Evolutionary conservation across 1,140 invertebrate genomes (phyloP).

Genomic region (Brachionus manjavacas): DNA sequence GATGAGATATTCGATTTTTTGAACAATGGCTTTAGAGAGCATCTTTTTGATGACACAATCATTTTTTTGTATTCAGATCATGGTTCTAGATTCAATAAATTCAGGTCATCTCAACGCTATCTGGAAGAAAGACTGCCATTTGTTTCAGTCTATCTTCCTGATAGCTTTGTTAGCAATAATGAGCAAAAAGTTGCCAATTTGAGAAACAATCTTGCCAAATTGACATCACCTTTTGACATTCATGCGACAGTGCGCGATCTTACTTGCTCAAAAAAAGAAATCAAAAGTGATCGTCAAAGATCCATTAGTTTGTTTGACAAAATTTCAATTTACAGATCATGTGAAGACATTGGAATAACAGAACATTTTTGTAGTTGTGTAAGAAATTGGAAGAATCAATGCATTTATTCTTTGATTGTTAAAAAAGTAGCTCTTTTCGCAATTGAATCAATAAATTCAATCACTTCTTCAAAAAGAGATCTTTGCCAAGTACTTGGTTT

Average conservation of each 20-base stretch:
- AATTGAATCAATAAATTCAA: constrained; percentile 65
- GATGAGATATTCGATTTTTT: background rate
- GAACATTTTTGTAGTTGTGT: constrained; percentile 91
- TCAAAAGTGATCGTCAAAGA: background rate
- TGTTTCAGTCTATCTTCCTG: constrained; percentile 10
- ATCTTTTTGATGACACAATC: constrained; percentile 47
- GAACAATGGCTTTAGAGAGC: background rate
- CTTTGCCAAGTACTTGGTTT: constrained; percentile 65
- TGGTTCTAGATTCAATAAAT: constrained; percentile 47
- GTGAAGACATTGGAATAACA: constrained; percentile 77
- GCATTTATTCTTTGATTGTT: constrained; percentile 52
- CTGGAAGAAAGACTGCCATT: constrained; percentile 23
- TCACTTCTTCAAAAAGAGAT: constrained; percentile 61
- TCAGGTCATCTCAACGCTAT: background rate
- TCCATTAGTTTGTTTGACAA: constrained; percentile 62
- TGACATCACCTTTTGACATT: constrained; percentile 77
- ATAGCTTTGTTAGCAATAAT: background rate
- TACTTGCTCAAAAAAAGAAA: background rate
- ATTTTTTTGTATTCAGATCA: constrained; percentile 49
- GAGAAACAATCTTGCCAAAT: constrained; percentile 53
- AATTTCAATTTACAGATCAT: constrained; percentile 66
- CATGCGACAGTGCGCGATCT: constrained; percentile 65
- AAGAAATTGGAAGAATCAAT: constrained; percentile 64
- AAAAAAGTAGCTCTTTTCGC: constrained; percentile 61
- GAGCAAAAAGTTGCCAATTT: background rate